Evolutionary conservation across 2,113 vertebrate genomes (phyloP).

Genomic region (Gallinago paraguaiae): DNA sequence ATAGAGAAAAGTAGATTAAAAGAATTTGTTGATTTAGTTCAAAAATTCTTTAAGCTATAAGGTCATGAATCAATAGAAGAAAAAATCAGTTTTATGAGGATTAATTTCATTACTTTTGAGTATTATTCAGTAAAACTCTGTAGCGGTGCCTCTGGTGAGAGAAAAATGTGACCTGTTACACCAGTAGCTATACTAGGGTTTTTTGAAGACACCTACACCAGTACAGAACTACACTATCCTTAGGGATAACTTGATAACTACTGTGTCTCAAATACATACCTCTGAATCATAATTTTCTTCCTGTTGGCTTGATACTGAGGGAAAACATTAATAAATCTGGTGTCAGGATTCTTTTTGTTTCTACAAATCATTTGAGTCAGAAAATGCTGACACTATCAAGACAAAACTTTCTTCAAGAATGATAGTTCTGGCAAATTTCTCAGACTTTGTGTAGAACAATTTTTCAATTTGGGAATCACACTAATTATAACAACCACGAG

Average conservation of each 20-base stretch:
- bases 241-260: not conserved
- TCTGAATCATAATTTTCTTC: not conserved
- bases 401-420: not conserved
- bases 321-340: not conserved
- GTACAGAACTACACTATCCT: not conserved
- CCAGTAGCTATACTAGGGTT: not conserved
- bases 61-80: not conserved
- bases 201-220: not conserved
- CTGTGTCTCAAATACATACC: not conserved
- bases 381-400: not conserved
- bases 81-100: not conserved
- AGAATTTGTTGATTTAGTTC: not conserved
- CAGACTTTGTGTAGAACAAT: not conserved
- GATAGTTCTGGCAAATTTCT: not conserved
- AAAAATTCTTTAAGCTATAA: not conserved
- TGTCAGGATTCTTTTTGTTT: not conserved
- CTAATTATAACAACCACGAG: not conserved
- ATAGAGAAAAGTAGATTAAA: not conserved
- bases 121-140: not conserved
- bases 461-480: not conserved
- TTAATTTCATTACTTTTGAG: not conserved
- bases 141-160: not conserved
- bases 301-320: not conserved
- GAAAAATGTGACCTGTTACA: fast-evolving
- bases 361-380: not conserved